phyloP scores from a whole-genome alignment of 1,140 invertebrate genomes.

The Drosophila rhopaloa region DNA sequence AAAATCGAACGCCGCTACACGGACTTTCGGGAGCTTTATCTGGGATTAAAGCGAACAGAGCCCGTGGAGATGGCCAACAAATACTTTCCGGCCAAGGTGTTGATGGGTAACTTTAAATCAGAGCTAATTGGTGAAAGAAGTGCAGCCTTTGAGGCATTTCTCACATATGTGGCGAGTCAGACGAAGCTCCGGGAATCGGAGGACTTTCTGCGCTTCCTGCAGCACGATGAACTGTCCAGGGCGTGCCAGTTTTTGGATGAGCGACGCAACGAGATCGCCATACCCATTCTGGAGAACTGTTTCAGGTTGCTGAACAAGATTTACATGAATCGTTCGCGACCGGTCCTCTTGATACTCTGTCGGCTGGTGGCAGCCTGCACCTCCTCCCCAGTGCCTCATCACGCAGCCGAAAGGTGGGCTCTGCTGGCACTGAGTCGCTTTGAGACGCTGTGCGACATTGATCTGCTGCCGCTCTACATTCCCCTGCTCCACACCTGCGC shows the following conservation, averaged over 20 bases:
- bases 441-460: constrained; percentile 88
- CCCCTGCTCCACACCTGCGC: constrained; percentile 89
- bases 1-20: constrained; percentile 90
- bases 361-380: constrained; percentile 87
- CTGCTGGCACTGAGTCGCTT: constrained; percentile 88
- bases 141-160: constrained; percentile 89
- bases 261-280: constrained; percentile 88
- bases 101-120: constrained; percentile 91
- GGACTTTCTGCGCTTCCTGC: constrained; percentile 89
- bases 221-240: constrained; percentile 87
- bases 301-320: constrained; percentile 91
- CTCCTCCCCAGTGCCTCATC: constrained; percentile 85
- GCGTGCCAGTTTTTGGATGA: constrained; percentile 87
- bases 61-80: constrained; percentile 86
- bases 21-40: constrained; percentile 90
- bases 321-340: constrained; percentile 88
- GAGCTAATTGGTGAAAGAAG: constrained; percentile 89
- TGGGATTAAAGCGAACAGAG: constrained; percentile 87
- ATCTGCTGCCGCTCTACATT: constrained; percentile 88
- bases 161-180: constrained; percentile 87
- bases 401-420: constrained; percentile 88
- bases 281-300: constrained; percentile 88
- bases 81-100: constrained; percentile 90
- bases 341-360: constrained; percentile 89
- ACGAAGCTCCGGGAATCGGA: constrained; percentile 87